Percentiles rank a stretch among this genome's conserved stretches.
These are phyloP conservation scores for Neopipo cinnamomea DNA, from an alignment of 2,113 vertebrate genomes.

Conservation along the genomic window DNA sequence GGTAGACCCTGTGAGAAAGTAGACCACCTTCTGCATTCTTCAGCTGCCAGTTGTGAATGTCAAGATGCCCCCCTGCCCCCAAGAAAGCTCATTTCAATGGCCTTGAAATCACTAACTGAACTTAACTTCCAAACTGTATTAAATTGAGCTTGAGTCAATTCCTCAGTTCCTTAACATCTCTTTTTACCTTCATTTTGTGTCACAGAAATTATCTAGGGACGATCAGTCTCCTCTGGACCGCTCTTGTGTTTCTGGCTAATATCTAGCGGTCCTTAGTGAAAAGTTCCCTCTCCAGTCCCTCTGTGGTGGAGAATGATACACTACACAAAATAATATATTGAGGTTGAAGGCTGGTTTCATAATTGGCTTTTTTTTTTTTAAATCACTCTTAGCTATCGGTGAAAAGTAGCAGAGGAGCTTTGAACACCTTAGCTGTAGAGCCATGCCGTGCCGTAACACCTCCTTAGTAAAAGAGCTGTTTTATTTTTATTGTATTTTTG, in stretches of 20 bases:
- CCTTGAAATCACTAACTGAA: background rate
- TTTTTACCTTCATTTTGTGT: background rate
- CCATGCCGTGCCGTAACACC: background rate
- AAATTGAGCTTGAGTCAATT: background rate
- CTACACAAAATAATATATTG: background rate
- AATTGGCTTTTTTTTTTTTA: background rate
- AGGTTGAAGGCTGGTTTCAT: background rate
- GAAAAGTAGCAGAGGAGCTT: background rate
- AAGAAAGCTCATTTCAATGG: background rate
- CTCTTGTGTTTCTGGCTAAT: background rate
- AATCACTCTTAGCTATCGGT: background rate
- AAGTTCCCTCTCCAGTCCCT: background rate
- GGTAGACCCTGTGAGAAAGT: background rate
- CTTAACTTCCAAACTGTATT: background rate
- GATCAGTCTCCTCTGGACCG: background rate
- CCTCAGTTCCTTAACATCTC: background rate
- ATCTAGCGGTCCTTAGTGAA: background rate
- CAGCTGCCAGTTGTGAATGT: background rate
- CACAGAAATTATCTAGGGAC: background rate
- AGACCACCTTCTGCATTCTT: background rate
- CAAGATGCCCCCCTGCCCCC: background rate
- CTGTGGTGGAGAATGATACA: background rate
- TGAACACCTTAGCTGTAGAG: background rate
- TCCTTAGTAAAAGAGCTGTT: background rate
- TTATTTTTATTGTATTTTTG: constrained; percentile 23